A percentile compares a stretch with the other conserved stretches of the same genome.
Evolutionary conservation across 2,888 invertebrate species (phyloP).

Genomic region (Thymelicus acteon): DNA sequence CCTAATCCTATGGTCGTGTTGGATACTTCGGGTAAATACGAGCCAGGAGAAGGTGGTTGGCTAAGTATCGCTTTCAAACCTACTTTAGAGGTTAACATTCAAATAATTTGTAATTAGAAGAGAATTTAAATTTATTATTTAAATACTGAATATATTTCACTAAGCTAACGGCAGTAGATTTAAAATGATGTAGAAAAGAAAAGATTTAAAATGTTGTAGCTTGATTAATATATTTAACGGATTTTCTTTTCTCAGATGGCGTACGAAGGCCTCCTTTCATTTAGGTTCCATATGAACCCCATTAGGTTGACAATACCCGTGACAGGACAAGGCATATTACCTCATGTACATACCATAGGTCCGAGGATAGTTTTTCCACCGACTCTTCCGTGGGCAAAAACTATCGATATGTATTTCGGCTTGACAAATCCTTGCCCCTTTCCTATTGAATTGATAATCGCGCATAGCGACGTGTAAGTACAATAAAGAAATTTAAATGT

Average conservation of each 20-base stretch:
- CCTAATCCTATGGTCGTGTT: constrained; percentile 64
- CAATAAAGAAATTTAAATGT: background rate
- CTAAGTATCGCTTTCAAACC: constrained; percentile 86
- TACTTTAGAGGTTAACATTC: constrained; percentile 61
- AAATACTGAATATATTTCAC: too few species aligned
- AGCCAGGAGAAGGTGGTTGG: constrained; percentile 77
- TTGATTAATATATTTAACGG: background rate
- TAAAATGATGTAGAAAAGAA: too few species aligned
- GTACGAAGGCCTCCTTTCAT: constrained; percentile 72
- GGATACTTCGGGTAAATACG: constrained; percentile 74
- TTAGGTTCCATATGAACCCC: constrained; percentile 80
- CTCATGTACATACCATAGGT: constrained; percentile 79
- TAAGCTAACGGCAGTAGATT: too few species aligned
- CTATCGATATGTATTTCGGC: constrained; percentile 84
- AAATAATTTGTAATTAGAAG: too few species aligned
- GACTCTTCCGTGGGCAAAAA: constrained; percentile 85
- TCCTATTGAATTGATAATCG: constrained; percentile 88
- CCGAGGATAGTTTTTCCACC: constrained; percentile 85
- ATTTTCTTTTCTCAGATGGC: constrained; percentile 57
- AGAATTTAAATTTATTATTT: too few species aligned
- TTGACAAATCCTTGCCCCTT: constrained; percentile 87
- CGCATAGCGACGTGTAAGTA: constrained; percentile 87
- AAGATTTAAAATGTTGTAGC: too few species aligned
- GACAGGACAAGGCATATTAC: constrained; percentile 81
- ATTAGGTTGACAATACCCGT: constrained; percentile 75